Conservation (phyloP, 2,888 invertebrate species). For the Phaonia tiefii region DNA sequence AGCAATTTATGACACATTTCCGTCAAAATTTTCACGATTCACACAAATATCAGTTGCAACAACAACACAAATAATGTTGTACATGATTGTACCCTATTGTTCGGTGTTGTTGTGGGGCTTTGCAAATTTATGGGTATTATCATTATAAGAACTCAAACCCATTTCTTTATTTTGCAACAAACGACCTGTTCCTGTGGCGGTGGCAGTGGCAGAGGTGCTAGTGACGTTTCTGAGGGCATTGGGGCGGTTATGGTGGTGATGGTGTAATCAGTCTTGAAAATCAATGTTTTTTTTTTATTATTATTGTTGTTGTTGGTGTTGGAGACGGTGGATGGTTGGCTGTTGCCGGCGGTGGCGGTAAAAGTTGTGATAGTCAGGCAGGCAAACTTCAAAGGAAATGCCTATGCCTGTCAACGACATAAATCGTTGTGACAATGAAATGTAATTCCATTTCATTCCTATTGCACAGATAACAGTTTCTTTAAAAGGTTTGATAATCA, state of each 20-base stretch:
- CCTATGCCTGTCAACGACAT: slow-evolving; percentile 78
- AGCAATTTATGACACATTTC: slow-evolving; percentile 80
- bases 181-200: slow-evolving; percentile 63
- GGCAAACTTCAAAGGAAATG: slow-evolving; percentile 77
- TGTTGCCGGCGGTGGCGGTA: slow-evolving; percentile 53
- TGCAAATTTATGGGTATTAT: slow-evolving; percentile 60
- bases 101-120: slow-evolving; percentile 36
- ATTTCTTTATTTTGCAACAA: slow-evolving; percentile 44
- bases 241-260: slow-evolving; percentile 7
- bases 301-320: slow-evolving; percentile 50
- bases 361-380: slow-evolving; percentile 62
- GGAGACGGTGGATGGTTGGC: slow-evolving; percentile 36
- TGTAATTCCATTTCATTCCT: slow-evolving; percentile 66
- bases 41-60: slow-evolving; percentile 61
- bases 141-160: slow-evolving; percentile 63
- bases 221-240: neutral
- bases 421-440: slow-evolving; percentile 76
- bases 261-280: slow-evolving; percentile 72
- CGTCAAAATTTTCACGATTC: slow-evolving; percentile 75
- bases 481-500: slow-evolving; percentile 64
- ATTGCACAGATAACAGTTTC: slow-evolving; percentile 66
- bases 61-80: slow-evolving; percentile 51
- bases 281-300: slow-evolving; percentile 61
- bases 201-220: slow-evolving; percentile 60
- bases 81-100: slow-evolving; percentile 24